Conservation (phyloP, 2,888 invertebrate genomes). For the Scrobipalpa costella region DNA sequence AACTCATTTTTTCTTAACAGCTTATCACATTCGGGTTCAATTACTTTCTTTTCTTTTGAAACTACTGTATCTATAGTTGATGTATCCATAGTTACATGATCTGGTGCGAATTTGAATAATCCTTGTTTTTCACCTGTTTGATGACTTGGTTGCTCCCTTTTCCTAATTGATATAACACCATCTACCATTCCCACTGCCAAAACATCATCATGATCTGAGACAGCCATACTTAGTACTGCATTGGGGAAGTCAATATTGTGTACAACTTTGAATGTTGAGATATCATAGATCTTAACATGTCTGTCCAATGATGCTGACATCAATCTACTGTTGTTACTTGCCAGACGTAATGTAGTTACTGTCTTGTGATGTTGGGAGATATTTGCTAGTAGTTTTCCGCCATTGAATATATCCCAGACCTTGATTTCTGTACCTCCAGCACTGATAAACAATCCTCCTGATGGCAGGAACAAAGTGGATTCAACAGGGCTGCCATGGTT, state of each 20-base stretch:
- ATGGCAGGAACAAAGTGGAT: constrained; percentile 91
- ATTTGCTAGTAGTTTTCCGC: constrained; percentile 91
- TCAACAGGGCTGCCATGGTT: constrained; percentile 96
- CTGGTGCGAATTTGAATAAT: constrained; percentile 77
- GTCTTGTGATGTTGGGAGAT: constrained; percentile 98
- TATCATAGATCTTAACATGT: constrained; percentile 96
- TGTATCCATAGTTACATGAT: constrained; percentile 51
- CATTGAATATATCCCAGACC: constrained; percentile 96
- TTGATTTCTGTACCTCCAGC: constrained; percentile 95
- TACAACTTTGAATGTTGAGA: constrained; percentile 91
- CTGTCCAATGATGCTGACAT: constrained; percentile 95
- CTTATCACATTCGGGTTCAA: constrained; percentile 83
- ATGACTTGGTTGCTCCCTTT: constrained; percentile 83
- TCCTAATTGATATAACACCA: constrained; percentile 93
- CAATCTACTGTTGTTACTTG: constrained; percentile 90
- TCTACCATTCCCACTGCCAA: constrained; percentile 96
- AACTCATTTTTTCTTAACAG: constrained; percentile 90
- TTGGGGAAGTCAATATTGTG: constrained; percentile 95
- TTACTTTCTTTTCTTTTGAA: constrained; percentile 57
- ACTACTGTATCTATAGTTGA: constrained; percentile 77
- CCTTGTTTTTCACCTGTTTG: constrained; percentile 59
- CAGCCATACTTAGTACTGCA: constrained; percentile 92
- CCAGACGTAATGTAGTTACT: constrained; percentile 91
- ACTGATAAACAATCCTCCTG: constrained; percentile 94
- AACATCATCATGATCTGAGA: constrained; percentile 88